Evolutionary conservation across 2,797 vertebrate genomes (phyloP).

Genomic region (Anguilla obscura): DNA sequence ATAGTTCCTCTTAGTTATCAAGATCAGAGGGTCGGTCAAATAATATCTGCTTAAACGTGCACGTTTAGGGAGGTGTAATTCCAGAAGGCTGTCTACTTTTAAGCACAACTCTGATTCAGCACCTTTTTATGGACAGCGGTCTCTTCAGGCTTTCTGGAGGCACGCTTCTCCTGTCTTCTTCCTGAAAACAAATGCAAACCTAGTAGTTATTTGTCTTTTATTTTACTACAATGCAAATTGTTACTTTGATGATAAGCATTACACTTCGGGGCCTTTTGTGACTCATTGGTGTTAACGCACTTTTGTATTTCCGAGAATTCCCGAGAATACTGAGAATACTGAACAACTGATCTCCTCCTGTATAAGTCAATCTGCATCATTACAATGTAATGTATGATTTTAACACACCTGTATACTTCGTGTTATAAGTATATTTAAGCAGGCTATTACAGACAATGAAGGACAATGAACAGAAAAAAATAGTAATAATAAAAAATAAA

Average conservation of each 20-base stretch:
- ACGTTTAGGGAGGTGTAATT: neutral
- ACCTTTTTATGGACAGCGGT: slow-evolving; percentile 29
- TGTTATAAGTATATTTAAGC: neutral
- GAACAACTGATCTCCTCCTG: too few relatives aligned
- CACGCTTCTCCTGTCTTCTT: neutral
- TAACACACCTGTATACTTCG: neutral
- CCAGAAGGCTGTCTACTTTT: neutral
- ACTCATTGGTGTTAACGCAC: too few relatives aligned
- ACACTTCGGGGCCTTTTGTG: too few relatives aligned
- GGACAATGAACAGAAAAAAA: neutral
- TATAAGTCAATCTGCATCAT: neutral
- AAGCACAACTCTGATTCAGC: slow-evolving; percentile 21
- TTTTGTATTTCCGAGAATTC: neutral
- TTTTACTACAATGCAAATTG: neutral
- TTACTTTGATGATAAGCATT: neutral
- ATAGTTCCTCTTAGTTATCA: neutral
- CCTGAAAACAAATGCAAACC: neutral
- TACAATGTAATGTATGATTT: neutral
- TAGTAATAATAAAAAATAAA: neutral
- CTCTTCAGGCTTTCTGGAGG: neutral
- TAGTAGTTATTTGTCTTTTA: neutral
- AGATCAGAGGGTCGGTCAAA: neutral
- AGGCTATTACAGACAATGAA: neutral
- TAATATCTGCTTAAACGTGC: neutral
- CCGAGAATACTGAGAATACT: neutral